phyloP scores from a whole-genome alignment of 2,113 vertebrate genomes.

The Ahaetulla prasina region DNA sequence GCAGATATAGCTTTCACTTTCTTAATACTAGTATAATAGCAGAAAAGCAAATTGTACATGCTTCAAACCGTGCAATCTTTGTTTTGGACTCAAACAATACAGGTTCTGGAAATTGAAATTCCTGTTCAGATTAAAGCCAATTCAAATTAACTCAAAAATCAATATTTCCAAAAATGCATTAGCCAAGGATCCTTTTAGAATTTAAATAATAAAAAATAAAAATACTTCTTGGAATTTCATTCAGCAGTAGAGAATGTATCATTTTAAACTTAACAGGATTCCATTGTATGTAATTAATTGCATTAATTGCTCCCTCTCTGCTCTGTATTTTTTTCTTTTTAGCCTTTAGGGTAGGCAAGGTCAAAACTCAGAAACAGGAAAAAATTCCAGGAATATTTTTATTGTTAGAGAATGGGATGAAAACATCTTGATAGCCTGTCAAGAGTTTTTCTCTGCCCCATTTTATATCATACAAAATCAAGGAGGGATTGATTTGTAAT shows the following conservation, averaged over 20 bases:
- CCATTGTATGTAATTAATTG: background rate
- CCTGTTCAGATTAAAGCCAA: background rate
- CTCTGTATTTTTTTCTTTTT: background rate
- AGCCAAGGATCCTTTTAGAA: background rate
- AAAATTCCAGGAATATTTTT: background rate
- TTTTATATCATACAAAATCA: background rate
- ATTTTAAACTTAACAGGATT: background rate
- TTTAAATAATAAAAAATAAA: background rate
- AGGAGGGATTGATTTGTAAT: background rate
- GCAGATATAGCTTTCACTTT: slow-evolving; percentile 24
- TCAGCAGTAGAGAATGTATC: background rate
- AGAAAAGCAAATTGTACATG: slow-evolving; percentile 15
- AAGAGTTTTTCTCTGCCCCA: background rate
- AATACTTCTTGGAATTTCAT: background rate
- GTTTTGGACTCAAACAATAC: slow-evolving; percentile 11
- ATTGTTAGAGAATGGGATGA: background rate
- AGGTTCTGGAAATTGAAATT: background rate
- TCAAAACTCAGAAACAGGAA: background rate
- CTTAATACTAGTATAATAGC: slow-evolving; percentile 21
- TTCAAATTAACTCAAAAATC: background rate
- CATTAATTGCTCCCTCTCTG: background rate
- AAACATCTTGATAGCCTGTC: background rate
- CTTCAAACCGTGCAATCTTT: background rate
- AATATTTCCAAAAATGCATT: background rate
- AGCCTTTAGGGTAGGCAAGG: background rate